Percentiles rank a stretch among this genome's conserved stretches.
Conservation (phyloP, 2,113 vertebrate species). For the Phrynosoma blainvillii region DNA sequence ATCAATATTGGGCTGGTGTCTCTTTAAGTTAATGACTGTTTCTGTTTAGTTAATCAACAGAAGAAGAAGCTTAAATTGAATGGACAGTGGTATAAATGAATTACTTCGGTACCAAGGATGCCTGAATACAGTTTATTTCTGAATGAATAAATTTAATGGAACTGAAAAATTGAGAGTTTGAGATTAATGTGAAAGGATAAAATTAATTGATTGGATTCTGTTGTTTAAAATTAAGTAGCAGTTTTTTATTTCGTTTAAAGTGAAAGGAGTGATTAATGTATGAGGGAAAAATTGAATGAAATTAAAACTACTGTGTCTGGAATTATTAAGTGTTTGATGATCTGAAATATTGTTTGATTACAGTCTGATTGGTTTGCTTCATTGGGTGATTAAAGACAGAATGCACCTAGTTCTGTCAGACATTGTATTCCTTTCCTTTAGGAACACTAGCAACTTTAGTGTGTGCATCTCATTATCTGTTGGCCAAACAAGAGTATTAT, state of each 20-base stretch:
- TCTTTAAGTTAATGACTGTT: slow-evolving; percentile 1
- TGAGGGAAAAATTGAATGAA: neutral
- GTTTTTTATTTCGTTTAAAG: slow-evolving; percentile 9
- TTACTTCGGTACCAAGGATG: neutral
- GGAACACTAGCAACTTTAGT: neutral
- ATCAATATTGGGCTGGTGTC: neutral
- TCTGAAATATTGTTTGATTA: slow-evolving; percentile 21
- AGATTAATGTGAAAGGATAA: slow-evolving; percentile 2
- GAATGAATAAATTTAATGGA: slow-evolving; percentile 1
- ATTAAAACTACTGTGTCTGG: slow-evolving; percentile 10
- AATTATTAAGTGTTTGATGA: slow-evolving; percentile 26
- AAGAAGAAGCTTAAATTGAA: neutral
- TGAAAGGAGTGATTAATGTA: slow-evolving; percentile 6
- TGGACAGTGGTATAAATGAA: neutral
- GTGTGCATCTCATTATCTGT: neutral
- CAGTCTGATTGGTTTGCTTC: neutral
- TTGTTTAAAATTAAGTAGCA: slow-evolving; percentile 2
- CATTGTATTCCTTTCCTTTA: neutral
- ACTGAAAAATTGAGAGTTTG: neutral
- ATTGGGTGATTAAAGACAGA: neutral
- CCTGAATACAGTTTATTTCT: neutral
- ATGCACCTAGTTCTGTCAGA: neutral
- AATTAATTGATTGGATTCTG: slow-evolving; percentile 16
- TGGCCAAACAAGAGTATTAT: neutral
- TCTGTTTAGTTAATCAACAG: neutral